Conservation (phyloP, 2,888 invertebrate species). For the Drosophila fulvimacula region DNA sequence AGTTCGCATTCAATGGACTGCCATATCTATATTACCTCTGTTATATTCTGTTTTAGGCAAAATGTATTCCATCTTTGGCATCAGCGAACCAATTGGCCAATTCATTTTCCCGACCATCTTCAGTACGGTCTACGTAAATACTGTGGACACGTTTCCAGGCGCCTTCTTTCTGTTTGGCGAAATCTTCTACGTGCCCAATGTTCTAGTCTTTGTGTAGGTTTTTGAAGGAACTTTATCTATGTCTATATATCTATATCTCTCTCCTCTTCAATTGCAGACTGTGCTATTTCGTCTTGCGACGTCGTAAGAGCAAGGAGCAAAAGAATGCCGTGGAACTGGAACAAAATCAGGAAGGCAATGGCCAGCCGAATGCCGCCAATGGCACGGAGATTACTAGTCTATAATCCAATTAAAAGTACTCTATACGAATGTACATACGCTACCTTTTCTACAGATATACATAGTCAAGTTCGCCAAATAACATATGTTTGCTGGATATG, state of each 20-base stretch:
- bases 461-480: constrained; percentile 32
- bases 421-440: constrained; percentile 4
- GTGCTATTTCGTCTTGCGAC: constrained; percentile 71
- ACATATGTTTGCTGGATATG: constrained; percentile 15
- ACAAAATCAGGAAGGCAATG: constrained; percentile 50
- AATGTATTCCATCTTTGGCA: constrained; percentile 83
- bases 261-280: constrained; percentile 38
- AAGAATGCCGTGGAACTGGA: constrained; percentile 51
- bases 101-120: constrained; percentile 84
- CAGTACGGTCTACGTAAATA: constrained; percentile 80
- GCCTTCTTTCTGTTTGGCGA: constrained; percentile 84
- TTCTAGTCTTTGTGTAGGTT: constrained; percentile 84
- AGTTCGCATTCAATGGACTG: constrained; percentile 14
- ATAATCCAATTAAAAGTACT: constrained; percentile 29
- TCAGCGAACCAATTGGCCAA: constrained; percentile 83
- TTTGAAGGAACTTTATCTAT: background rate
- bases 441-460: constrained; percentile 2
- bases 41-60: constrained; percentile 60
- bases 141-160: constrained; percentile 83
- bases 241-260: background rate
- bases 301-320: constrained; percentile 60
- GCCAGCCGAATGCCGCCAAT: constrained; percentile 40
- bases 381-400: constrained; percentile 78
- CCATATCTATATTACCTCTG: background rate
- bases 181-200: constrained; percentile 83